phyloP scores from a whole-genome alignment of 2,113 vertebrate genomes.

The Anoura caudifer region DNA sequence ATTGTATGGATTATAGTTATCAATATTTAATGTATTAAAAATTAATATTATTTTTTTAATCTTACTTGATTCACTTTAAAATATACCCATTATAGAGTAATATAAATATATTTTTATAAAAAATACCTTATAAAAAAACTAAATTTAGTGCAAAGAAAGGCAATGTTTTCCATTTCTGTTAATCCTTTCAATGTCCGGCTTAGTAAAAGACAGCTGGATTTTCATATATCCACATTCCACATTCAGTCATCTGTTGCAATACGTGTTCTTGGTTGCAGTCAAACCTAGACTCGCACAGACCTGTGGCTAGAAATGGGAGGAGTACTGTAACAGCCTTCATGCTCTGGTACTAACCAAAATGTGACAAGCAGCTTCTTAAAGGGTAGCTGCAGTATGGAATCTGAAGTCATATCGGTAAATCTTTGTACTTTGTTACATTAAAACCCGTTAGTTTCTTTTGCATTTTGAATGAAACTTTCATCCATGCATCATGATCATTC shows the following conservation, averaged over 20 bases:
- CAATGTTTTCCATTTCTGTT: not conserved
- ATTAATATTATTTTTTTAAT: too few species aligned
- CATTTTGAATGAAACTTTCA: not conserved
- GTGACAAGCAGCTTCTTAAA: not conserved
- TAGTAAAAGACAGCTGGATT: too few species aligned
- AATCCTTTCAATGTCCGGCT: not conserved
- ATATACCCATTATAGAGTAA: too few species aligned
- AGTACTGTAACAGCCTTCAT: slow-evolving; percentile 6
- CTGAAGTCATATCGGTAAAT: not conserved
- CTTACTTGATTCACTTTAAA: too few species aligned
- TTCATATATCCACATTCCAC: not conserved
- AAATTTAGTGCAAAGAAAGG: not conserved
- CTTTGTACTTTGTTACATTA: not conserved
- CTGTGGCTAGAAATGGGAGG: not conserved
- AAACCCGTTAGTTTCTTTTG: not conserved
- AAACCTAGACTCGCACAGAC: not conserved
- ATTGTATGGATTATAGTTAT: too few species aligned
- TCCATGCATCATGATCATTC: not conserved
- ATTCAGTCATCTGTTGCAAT: not conserved
- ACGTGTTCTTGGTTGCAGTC: not conserved
- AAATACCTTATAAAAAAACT: not conserved
- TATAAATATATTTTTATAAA: not conserved
- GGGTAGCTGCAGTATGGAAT: not conserved
- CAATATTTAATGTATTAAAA: too few species aligned
- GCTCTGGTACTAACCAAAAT: not conserved